Percentiles rank a stretch among this genome's conserved stretches.
Conservation (phyloP, 2,797 vertebrate genomes). For the Bovichtus diacanthus region DNA sequence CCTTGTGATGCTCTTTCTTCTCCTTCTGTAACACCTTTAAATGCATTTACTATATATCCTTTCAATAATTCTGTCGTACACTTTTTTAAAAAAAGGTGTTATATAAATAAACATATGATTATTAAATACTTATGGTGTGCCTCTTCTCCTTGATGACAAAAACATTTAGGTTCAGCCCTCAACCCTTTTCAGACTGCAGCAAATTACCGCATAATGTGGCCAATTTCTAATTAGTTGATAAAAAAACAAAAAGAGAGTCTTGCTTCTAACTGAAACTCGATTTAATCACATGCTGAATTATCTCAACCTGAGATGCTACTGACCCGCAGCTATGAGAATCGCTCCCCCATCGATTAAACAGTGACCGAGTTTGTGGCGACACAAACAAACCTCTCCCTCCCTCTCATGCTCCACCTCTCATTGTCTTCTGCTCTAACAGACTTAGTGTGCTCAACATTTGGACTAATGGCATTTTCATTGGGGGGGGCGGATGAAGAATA, state of each 20-base stretch:
- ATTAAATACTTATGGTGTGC: not conserved
- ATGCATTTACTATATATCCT: not conserved
- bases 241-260: conserved; percentile 16
- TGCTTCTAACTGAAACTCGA: conserved; percentile 24
- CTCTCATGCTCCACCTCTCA: conserved; percentile 22
- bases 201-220: not conserved
- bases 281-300: conserved; percentile 50
- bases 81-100: not conserved
- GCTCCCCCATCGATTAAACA: conserved; percentile 51
- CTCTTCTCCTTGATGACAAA: not conserved
- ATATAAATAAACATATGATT: not conserved
- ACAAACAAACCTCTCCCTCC: conserved; percentile 20
- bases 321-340: conserved; percentile 44
- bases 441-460: conserved; percentile 53
- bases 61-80: not conserved
- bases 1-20: not conserved
- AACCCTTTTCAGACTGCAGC: not conserved
- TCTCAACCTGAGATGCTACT: conserved; percentile 48
- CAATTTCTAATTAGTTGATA: conserved; percentile 1
- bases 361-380: conserved; percentile 28
- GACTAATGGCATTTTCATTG: conserved; percentile 54
- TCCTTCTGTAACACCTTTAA: not conserved
- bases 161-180: not conserved
- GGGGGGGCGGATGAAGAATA: conserved; percentile 48
- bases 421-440: conserved; percentile 21